Evolutionary conservation across 2,113 vertebrate species (phyloP), one percentile per base, ranked within the genome.

Genomic region (Phainopepla nitens): DNA sequence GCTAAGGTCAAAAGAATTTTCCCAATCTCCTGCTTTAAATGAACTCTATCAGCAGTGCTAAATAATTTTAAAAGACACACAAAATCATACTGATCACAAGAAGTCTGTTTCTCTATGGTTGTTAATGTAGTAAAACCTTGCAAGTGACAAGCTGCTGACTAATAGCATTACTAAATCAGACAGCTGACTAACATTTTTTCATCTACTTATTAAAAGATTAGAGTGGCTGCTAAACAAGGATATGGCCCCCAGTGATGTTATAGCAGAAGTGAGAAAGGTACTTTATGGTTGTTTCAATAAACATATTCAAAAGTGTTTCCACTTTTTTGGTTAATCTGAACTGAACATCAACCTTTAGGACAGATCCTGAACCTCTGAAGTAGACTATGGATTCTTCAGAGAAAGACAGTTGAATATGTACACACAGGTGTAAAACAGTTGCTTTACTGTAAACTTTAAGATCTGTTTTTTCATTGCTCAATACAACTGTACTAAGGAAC

Each of bases 121-220:
- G 71, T 62, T 86, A 69, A 57, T 39, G 35, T 54, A 91, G 78
- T 68, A 84, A 79, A 87, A 64, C 49, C 76, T 95, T 68, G 23
- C 33, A 65, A 92, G 54, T 53, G 72, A 93, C 93, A 95, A 94
- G 84, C 71, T 92, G 86, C 71, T 91, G 66, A 79, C 82, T 90
- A 96, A 93, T 12, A 82, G 81, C 86, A 91, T 96, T 90, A 96
- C 92, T 81, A 68, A 77, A 70, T 64, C 49, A 77, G 90, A 94
- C 96, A 96, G 86, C 68, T 82, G 92, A 92, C 72, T 72, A 76
- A 75, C 56, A 54, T 66, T 80, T 93, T 95, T 92, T 92, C 76
- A 82, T 93, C 75, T 91, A 68, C 53, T 83, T 70, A 89, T 66
- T 92, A 93, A 76, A 76, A 45, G 73, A 68, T 45, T 93, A 72